These are phyloP conservation scores for Squalus acanthias DNA, from an alignment of 2,797 vertebrate species.

Conservation along the genomic window DNA sequence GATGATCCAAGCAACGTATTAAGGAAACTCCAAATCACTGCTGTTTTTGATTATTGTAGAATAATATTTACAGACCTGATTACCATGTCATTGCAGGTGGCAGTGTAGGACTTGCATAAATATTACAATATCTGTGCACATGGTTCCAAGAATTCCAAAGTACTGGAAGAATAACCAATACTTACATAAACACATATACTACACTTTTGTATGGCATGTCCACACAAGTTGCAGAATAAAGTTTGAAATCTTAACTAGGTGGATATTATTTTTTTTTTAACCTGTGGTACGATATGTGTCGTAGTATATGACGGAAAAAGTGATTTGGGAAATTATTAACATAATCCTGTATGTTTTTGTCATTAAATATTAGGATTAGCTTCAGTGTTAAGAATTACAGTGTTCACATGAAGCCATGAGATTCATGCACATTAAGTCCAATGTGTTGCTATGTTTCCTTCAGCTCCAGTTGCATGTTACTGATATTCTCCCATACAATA, in stretches of 20 bases:
- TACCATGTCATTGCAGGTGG: background rate
- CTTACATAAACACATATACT: background rate
- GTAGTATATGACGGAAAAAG: background rate
- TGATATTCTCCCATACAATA: background rate
- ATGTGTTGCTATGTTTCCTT: background rate
- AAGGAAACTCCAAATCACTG: background rate
- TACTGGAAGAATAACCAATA: background rate
- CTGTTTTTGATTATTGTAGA: background rate
- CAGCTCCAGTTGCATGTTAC: background rate
- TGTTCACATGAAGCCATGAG: background rate
- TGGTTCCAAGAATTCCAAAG: background rate
- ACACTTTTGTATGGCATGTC: background rate
- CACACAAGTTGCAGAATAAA: slow-evolving; percentile 7
- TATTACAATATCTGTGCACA: background rate
- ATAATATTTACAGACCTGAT: background rate
- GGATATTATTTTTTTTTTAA: background rate
- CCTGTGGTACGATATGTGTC: background rate
- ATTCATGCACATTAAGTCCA: slow-evolving; percentile 11
- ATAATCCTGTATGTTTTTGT: background rate
- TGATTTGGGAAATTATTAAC: background rate
- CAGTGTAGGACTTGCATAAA: background rate
- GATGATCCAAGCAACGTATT: background rate
- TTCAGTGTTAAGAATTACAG: background rate
- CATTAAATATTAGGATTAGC: background rate
- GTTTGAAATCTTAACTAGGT: background rate